Conservation (phyloP, 37 sponge, comb jelly and placozoan species). For the Geodia barretti region DNA sequence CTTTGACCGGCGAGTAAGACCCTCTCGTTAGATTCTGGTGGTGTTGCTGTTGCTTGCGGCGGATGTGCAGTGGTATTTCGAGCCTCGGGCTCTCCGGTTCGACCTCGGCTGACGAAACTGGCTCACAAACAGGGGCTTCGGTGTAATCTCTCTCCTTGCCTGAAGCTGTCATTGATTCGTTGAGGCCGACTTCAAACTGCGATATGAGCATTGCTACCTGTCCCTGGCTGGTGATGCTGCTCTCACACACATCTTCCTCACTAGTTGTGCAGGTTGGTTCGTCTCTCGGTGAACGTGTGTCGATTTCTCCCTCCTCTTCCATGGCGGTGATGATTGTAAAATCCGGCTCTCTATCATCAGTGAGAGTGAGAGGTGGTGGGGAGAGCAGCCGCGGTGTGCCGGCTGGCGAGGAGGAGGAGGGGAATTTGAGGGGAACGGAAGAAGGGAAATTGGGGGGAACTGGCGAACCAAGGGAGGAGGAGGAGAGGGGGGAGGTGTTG, state of each 20-base stretch:
- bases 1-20: neutral
- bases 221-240: neutral
- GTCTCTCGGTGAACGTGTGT: no score
- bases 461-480: no score
- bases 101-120: neutral
- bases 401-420: neutral
- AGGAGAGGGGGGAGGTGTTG: neutral
- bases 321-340: neutral
- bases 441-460: no score
- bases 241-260: no score
- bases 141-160: neutral
- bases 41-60: neutral
- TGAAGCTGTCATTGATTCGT: neutral
- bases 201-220: conserved; percentile 14
- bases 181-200: neutral
- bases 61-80: conserved; percentile 11
- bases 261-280: no score
- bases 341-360: neutral
- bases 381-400: neutral
- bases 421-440: no score
- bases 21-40: neutral
- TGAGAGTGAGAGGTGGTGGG: neutral
- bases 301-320: neutral
- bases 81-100: neutral
- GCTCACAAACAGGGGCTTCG: neutral